Conservation (phyloP, 2,797 vertebrate genomes). For the Caiman crocodilus region DNA sequence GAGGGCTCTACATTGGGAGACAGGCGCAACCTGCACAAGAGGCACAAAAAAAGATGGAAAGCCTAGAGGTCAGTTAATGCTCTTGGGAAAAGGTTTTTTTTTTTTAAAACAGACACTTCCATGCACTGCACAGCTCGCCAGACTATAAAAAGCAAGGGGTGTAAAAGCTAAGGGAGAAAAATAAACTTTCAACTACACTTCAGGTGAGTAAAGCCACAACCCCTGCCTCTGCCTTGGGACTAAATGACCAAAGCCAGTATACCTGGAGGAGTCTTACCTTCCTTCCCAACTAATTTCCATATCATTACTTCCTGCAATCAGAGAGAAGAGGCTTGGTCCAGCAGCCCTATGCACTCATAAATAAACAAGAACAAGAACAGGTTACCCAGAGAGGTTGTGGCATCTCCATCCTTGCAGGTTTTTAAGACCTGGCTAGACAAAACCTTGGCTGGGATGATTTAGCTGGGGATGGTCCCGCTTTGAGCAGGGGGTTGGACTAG, state of each 20-base stretch:
- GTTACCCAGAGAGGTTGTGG: no score
- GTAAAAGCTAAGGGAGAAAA: not conserved
- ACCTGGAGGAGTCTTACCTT: not conserved
- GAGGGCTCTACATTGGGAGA: conserved; percentile 94
- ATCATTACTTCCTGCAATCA: not conserved
- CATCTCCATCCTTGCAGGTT: no score
- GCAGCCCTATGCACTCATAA: not conserved
- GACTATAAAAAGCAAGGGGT: not conserved
- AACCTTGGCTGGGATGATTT: no score
- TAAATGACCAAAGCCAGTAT: not conserved
- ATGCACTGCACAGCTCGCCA: fast-evolving
- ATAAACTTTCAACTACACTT: not conserved
- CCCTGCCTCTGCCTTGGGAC: not conserved
- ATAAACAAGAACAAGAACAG: no score
- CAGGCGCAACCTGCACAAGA: conserved; percentile 86
- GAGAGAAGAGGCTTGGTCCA: not conserved
- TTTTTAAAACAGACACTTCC: no score
- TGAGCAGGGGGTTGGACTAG: no score
- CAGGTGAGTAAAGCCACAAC: not conserved
- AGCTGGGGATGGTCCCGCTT: no score
- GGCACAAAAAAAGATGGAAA: not conserved
- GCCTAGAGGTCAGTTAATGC: not conserved
- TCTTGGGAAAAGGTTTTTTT: not conserved
- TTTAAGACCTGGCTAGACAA: no score
- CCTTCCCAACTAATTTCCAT: not conserved